Evolutionary conservation across 2,113 vertebrate species (phyloP), one percentile per base, ranked within the genome.

Genomic region (Apodemus sylvaticus): DNA sequence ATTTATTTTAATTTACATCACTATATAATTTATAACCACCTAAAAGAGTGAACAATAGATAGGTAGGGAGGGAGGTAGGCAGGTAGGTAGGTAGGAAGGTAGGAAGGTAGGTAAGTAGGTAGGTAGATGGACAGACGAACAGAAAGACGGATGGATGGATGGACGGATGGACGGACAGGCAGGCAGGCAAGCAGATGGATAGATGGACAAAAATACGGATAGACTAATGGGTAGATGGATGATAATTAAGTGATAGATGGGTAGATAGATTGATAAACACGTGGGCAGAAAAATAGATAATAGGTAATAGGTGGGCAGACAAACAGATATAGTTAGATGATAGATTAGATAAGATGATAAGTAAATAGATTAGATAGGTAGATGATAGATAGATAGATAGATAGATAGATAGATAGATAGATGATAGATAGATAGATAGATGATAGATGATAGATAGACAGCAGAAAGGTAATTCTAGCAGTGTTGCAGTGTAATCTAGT

Each of bases 1-100:
- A 53, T 10, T 89, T 86, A 79, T 53, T 86, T 87, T 51, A 93
- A n/a, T n/a, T n/a, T n/a, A n/a, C n/a, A n/a, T n/a, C n/a, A n/a
- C n/a, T n/a, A n/a, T n/a, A n/a, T n/a, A n/a, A n/a, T n/a, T n/a
- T n/a, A n/a, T n/a, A n/a, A n/a, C n/a, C n/a, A n/a, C n/a, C n/a
- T n/a, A n/a, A n/a, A n/a, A n/a, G n/a, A n/a, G n/a, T n/a, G n/a
- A n/a, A n/a, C n/a, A n/a, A n/a, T n/a, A n/a, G n/a, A n/a, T n/a
- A n/a, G n/a, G n/a, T n/a, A n/a, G n/a, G n/a, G n/a, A n/a, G n/a
- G n/a, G n/a, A n/a, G n/a, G n/a, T n/a, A n/a, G n/a, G n/a, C n/a
- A n/a, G n/a, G n/a, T n/a, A n/a, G n/a, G n/a, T n/a, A n/a, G n/a
- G n/a, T n/a, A n/a, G n/a, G n/a, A n/a, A n/a, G n/a, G n/a, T n/a